Conservation (phyloP, 2,797 vertebrate species). For the Dipus sagitta region DNA sequence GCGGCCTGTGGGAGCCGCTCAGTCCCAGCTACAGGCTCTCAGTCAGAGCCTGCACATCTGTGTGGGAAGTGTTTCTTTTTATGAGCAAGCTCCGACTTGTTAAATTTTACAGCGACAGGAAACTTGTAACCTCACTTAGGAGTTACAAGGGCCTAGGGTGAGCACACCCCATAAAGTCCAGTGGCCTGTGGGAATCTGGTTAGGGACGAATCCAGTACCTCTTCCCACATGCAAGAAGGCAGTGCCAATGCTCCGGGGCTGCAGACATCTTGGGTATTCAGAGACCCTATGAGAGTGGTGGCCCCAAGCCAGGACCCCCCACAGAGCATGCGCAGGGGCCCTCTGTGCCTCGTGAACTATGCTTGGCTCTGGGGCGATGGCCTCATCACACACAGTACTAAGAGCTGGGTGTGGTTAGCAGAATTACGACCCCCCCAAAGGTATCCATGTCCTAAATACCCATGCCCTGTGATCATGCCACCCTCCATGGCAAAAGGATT, state of each 20-base stretch:
- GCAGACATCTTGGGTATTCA: rapidly evolving
- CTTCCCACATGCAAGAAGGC: not conserved
- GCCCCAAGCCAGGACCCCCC: not conserved
- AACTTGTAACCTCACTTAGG: constrained; percentile 16
- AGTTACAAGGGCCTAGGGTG: not conserved
- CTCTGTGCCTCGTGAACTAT: not conserved
- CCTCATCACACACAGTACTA: rapidly evolving
- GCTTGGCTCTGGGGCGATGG: not conserved
- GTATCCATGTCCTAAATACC: not conserved
- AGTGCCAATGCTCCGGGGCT: rapidly evolving
- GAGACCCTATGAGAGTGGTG: rapidly evolving
- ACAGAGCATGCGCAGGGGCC: rapidly evolving
- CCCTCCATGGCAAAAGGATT: not conserved
- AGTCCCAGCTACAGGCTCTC: rapidly evolving
- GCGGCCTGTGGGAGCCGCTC: rapidly evolving
- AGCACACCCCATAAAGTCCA: not conserved
- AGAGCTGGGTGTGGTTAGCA: not conserved
- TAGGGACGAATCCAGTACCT: not conserved
- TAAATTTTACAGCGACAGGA: constrained; percentile 54
- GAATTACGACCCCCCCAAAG: not conserved
- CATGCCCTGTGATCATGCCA: not conserved
- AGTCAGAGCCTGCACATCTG: not conserved
- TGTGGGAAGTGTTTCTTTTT: not conserved
- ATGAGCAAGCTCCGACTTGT: constrained; percentile 12
- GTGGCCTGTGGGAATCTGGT: not conserved